A percentile compares a stretch with the other conserved stretches of the same genome.
phyloP scores from a whole-genome alignment of 2,888 invertebrate genomes.

The Drosophila multiciliata region DNA sequence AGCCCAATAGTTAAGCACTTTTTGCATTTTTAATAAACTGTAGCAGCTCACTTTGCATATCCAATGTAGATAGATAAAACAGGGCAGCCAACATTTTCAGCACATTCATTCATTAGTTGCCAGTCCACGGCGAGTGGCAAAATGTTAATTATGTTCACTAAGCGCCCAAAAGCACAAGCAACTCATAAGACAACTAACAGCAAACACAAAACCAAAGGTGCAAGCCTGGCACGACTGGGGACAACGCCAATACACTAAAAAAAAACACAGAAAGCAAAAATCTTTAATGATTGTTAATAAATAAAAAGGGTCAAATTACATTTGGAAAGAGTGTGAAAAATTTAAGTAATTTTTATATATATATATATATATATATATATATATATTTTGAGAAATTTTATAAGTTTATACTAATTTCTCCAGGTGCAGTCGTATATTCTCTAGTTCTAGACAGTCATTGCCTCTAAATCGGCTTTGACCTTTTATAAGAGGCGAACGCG shows the following conservation, averaged over 20 bases:
- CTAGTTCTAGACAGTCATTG: conserved; percentile 29
- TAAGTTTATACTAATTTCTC: background rate
- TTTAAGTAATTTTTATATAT: too few species aligned
- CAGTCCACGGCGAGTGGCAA: conserved; percentile 71
- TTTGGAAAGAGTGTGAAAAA: background rate
- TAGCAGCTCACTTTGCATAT: conserved; percentile 67
- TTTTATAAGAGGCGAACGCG: conserved; percentile 70
- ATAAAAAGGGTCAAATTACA: background rate
- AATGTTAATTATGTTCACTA: conserved; percentile 79
- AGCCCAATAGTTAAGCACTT: conserved; percentile 76
- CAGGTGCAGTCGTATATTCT: conserved; percentile 8
- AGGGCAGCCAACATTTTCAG: conserved; percentile 33
- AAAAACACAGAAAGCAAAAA: background rate
- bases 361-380: too few species aligned
- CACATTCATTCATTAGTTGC: conserved; percentile 73
- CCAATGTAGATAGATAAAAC: conserved; percentile 41
- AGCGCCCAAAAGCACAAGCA: conserved; percentile 60
- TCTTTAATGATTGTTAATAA: background rate
- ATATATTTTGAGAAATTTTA: background rate
- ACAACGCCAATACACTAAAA: background rate
- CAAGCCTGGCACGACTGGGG: background rate
- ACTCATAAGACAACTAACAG: conserved; percentile 35
- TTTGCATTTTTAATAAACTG: conserved; percentile 77
- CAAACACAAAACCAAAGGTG: conserved; percentile 4
- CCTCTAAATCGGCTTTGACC: conserved; percentile 74